Percentiles rank a stretch among this genome's conserved stretches.
Evolutionary conservation across 1,140 invertebrate species (phyloP).

Genomic region (Drosophila persimilis): DNA sequence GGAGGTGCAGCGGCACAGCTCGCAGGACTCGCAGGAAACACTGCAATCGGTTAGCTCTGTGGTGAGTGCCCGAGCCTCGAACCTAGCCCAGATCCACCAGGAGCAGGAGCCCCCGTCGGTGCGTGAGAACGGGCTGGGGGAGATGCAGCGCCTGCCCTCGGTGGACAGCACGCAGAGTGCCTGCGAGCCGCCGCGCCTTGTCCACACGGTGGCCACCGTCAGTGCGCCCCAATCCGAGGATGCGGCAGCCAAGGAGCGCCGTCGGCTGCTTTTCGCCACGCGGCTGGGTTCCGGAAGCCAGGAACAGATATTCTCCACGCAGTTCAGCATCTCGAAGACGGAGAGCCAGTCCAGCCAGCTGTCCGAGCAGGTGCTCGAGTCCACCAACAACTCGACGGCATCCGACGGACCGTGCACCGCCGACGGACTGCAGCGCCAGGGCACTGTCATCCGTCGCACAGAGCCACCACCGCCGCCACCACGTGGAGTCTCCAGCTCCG

Average conservation of each 20-base stretch:
- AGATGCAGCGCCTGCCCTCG: constrained; percentile 64
- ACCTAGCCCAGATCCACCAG: constrained; percentile 48
- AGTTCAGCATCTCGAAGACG: constrained; percentile 84
- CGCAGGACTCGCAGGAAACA: constrained; percentile 74
- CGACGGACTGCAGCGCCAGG: constrained; percentile 69
- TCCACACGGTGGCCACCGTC: constrained; percentile 69
- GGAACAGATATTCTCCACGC: constrained; percentile 83
- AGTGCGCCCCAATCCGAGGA: constrained; percentile 46
- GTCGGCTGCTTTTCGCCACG: constrained; percentile 83
- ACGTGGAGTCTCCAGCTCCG: constrained; percentile 50
- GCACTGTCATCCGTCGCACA: constrained; percentile 65
- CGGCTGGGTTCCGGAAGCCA: constrained; percentile 83
- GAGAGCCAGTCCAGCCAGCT: constrained; percentile 84
- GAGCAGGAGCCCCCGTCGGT: constrained; percentile 13
- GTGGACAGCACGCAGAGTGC: constrained; percentile 73
- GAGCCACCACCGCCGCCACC: constrained; percentile 39
- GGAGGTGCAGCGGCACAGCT: constrained; percentile 75
- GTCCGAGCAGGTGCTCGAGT: constrained; percentile 78
- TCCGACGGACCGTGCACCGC: constrained; percentile 36
- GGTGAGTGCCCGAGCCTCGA: constrained; percentile 53
- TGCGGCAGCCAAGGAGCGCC: constrained; percentile 71
- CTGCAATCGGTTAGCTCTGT: constrained; percentile 58
- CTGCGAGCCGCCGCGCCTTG: constrained; percentile 61
- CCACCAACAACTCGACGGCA: constrained; percentile 42
- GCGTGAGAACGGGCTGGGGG: constrained; percentile 41